Base-by-base conservation (phyloP, 2,888 invertebrate species). In the Brenthis daphne region DNA sequence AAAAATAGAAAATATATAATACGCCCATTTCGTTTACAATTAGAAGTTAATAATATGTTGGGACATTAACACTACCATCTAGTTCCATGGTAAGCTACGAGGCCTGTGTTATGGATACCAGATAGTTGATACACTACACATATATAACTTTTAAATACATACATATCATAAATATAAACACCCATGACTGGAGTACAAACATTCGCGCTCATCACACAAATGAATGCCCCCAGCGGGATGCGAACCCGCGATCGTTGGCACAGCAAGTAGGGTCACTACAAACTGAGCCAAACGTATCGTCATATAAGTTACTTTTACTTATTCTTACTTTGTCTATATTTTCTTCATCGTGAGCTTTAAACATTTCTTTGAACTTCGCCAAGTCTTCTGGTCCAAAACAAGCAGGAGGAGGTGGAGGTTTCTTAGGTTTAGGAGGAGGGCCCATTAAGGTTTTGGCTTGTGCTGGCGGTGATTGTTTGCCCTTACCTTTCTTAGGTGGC, bases 401-500 rank as follows among this genome's bases (percentile, higher is more conserved):
- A 1, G 88, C 85, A 0, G 92, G 92, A 6, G 92, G 92, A 1
- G 88, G 89, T 0, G 92, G 92, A 1, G 80, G 80, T 69, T 88
- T 91, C 72, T 88, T 91, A 0, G 86, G 88, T 66, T 90, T 90
- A 0, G 86, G 85, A 0, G 84, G 80, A 3, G 86, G 82, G 0
- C 82, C 86, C 2, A 70, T 72, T n/a, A 71, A 70, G 68, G 13
- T 68, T 64, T 78, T 80, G 0, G 75, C 67, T 2, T 77, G 71
- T 37, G 72, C 71, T 2, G 76, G 74, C 24, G 74, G 70, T 3
- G 76, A 73, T 29, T 74, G 77, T 70, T 80, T 78, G 5, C 69
- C 80, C 74, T 85, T 85, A 8, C 76, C 81, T 76, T 87, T 86
- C 65, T 88, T 88, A 3, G 87, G 86, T n/a, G 80, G 74, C 87